phyloP scores from a whole-genome alignment of 2,888 invertebrate genomes.

The Petrophora chlorosata region DNA sequence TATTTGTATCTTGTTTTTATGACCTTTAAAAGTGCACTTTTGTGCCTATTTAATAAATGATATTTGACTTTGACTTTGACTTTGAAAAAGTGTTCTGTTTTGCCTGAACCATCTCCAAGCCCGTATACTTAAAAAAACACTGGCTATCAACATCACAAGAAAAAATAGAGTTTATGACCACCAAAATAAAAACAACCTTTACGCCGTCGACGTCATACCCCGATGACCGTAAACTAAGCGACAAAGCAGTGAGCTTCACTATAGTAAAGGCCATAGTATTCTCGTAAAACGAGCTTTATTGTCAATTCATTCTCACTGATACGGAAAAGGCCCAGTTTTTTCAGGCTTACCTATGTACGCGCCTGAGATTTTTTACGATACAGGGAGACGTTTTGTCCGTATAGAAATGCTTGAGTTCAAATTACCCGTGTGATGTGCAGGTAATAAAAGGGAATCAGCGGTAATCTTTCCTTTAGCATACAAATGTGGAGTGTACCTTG shows the following conservation, averaged over 20 bases:
- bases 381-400: conserved; percentile 29
- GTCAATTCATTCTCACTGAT: conserved; percentile 55
- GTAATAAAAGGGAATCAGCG: conserved; percentile 26
- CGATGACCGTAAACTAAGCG: too few relatives aligned
- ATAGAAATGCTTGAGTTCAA: conserved; percentile 35
- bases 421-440: conserved; percentile 35
- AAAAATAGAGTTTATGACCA: too few relatives aligned
- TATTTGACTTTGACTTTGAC: too few relatives aligned
- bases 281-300: conserved; percentile 50
- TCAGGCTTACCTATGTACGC: conserved; percentile 40
- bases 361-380: conserved; percentile 43
- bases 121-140: too few relatives aligned
- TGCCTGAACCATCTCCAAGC: too few relatives aligned
- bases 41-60: too few relatives aligned
- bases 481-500: conserved; percentile 12
- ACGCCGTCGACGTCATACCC: too few relatives aligned
- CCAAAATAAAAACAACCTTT: too few relatives aligned
- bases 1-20: too few relatives aligned
- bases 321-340: conserved; percentile 47
- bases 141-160: too few relatives aligned
- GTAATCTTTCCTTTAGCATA: conserved; percentile 23
- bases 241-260: neutral
- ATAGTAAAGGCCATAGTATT: conserved; percentile 16
- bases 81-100: too few relatives aligned
- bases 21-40: too few relatives aligned